phyloP scores from a whole-genome alignment of 2,113 vertebrate genomes.

The Callopanchax toddi region DNA sequence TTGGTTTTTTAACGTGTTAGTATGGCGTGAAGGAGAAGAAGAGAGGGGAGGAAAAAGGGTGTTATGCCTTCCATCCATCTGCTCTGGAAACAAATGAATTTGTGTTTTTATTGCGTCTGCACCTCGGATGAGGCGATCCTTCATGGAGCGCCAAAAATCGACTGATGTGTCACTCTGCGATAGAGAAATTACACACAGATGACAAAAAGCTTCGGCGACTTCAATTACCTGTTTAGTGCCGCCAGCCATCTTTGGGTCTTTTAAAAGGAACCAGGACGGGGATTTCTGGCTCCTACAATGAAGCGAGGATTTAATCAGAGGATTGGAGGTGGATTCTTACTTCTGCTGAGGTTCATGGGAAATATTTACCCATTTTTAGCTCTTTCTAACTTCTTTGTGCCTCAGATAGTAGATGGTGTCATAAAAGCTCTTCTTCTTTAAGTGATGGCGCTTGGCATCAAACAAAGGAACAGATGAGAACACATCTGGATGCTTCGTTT shows the following conservation, averaged over 20 bases:
- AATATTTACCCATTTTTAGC: slow-evolving; percentile 18
- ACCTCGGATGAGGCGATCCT: slow-evolving; percentile 67
- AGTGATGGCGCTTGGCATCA: slow-evolving; percentile 20
- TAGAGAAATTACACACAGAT: slow-evolving; percentile 77
- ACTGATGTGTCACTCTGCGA: slow-evolving; percentile 69
- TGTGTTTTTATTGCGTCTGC: slow-evolving; percentile 55
- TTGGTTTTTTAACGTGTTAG: slow-evolving; percentile 25
- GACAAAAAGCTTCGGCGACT: slow-evolving; percentile 69
- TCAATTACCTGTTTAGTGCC: slow-evolving; percentile 68
- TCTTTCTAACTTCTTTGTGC: slow-evolving; percentile 12
- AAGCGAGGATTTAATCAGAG: slow-evolving; percentile 46
- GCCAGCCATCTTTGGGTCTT: slow-evolving; percentile 59
- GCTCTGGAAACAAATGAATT: slow-evolving; percentile 68
- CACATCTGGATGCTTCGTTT: slow-evolving; percentile 17
- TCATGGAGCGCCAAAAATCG: slow-evolving; percentile 68
- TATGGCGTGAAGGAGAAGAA: slow-evolving; percentile 30
- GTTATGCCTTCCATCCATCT: slow-evolving; percentile 43
- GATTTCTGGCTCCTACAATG: slow-evolving; percentile 51
- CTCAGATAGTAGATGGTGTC: not conserved
- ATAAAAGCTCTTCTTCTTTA: slow-evolving; percentile 20
- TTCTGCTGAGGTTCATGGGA: slow-evolving; percentile 23
- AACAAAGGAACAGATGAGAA: slow-evolving; percentile 22
- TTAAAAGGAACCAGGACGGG: slow-evolving; percentile 63
- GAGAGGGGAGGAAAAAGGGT: slow-evolving; percentile 18
- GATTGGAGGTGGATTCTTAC: slow-evolving; percentile 49